Base-by-base conservation (phyloP, 2,888 invertebrate species). In the Trachelus tabidus region DNA sequence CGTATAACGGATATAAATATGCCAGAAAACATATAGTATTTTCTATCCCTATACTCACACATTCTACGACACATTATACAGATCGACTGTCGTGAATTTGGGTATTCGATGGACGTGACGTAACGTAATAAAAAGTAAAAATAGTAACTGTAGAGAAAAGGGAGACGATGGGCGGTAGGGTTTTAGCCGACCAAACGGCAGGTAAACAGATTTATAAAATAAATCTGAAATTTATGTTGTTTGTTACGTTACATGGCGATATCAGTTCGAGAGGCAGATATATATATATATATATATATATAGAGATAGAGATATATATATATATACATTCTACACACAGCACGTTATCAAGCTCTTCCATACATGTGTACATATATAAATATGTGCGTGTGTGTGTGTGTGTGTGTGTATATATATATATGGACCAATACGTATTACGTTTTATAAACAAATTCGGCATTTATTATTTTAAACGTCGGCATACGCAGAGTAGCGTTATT, bases 161-260 rank as follows among this genome's bases (percentile, higher is more conserved):
- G 56, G 23, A 23, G 23, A 56, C 23, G 56, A 23, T 23, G 23
- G 56, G 23, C 9, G 23, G 56, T 9, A 56, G 71, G 3, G 33
- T 33, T 71, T 71, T 71, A 71, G 34, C 31, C 12, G 12, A 34
- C 31, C 31, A 12, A 71, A 34, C 79, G 81, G 69, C 78, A 78
- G 79, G 82, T 80, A 83, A 82, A 85, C 85, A 82, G 83, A 85
- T 82, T 83, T 79, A 79, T 78, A 81, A 83, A 87, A 84, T 84
- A 86, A 86, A 84, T 87, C 84, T 85, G 81, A 83, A 87, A 88
- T 87, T 86, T 85, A 86, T 86, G 83, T 83, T 87, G 86, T 85
- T 88, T 87, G 86, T 83, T 78, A 79, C n/a, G 76, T 69, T 37
- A 56, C 75, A 40, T 40, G 31, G 68, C 33, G 68, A 77, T 76